Evolutionary conservation across 2,888 invertebrate genomes (phyloP).

Genomic region (Stomorhina lunata): DNA sequence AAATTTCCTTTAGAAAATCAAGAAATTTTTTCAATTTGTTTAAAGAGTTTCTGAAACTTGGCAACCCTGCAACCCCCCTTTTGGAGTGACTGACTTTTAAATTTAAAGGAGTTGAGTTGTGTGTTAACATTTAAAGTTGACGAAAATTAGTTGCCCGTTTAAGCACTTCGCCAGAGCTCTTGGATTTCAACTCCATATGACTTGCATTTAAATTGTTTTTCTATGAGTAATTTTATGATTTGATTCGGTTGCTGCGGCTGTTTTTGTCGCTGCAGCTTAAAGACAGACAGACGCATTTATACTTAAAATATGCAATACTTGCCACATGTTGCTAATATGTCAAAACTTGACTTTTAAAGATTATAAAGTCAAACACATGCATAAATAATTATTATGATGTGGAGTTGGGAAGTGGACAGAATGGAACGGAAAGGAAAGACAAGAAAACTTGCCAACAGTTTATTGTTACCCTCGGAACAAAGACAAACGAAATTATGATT

Average conservation of each 20-base stretch:
- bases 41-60: neutral
- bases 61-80: conserved; percentile 4
- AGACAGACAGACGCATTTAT: neutral
- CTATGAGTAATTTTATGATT: conserved; percentile 50
- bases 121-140: conserved; percentile 58
- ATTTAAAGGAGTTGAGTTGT: conserved; percentile 39
- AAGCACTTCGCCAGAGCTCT: conserved; percentile 18
- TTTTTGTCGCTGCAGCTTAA: conserved; percentile 35
- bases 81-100: conserved; percentile 2
- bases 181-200: conserved; percentile 25
- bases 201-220: conserved; percentile 62
- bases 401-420: neutral
- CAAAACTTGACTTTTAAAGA: conserved; percentile 71
- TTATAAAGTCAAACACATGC: conserved; percentile 76
- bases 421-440: neutral
- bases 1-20: too few species aligned
- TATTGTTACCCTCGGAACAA: neutral
- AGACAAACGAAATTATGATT: conserved; percentile 52
- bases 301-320: conserved; percentile 60
- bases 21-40: neutral
- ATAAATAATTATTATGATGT: conserved; percentile 63
- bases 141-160: conserved; percentile 59
- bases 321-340: conserved; percentile 68
- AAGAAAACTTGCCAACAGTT: conserved; percentile 8
- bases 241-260: conserved; percentile 35